Base-by-base conservation (phyloP, 2,888 invertebrate genomes). In the Crocallis elinguaria region DNA sequence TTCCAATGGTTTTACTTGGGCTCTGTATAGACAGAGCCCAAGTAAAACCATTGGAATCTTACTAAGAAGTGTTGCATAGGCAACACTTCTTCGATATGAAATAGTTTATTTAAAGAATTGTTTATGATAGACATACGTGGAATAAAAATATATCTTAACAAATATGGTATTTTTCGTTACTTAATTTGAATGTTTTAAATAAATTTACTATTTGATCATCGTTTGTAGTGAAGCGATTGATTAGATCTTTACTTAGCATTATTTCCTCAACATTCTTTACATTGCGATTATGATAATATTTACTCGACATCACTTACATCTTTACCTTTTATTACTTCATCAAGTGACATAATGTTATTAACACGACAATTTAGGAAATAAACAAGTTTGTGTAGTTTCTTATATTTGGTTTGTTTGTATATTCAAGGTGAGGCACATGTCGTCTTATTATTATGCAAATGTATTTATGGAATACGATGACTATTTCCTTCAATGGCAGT, bases 31-130 rank as follows among this genome's bases (percentile, higher is more conserved):
- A n/a, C n/a, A n/a, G n/a, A n/a, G n/a, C n/a, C n/a, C n/a, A n/a
- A n/a, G n/a, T n/a, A n/a, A 71, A 71, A 66, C 50, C 64, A 50
- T 57, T 60, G 72, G 74, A 77, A 75, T 76, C 73, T 75, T 72
- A 69, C 69, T 69, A n/a, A n/a, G n/a, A n/a, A n/a, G n/a, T n/a
- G n/a, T n/a, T n/a, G n/a, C n/a, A n/a, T n/a, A n/a, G n/a, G n/a
- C n/a, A n/a, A n/a, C n/a, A n/a, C n/a, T n/a, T n/a, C n/a, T n/a
- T n/a, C n/a, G n/a, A n/a, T n/a, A n/a, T n/a, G n/a, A n/a, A n/a
- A n/a, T n/a, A n/a, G n/a, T n/a, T n/a, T n/a, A n/a, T n/a, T n/a
- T n/a, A n/a, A n/a, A n/a, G n/a, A n/a, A n/a, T n/a, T n/a, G n/a
- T n/a, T n/a, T n/a, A n/a, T n/a, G n/a, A n/a, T n/a, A n/a, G n/a